Base-by-base conservation (phyloP, 2,797 vertebrate species). In the Cirrhinus mrigala region DNA sequence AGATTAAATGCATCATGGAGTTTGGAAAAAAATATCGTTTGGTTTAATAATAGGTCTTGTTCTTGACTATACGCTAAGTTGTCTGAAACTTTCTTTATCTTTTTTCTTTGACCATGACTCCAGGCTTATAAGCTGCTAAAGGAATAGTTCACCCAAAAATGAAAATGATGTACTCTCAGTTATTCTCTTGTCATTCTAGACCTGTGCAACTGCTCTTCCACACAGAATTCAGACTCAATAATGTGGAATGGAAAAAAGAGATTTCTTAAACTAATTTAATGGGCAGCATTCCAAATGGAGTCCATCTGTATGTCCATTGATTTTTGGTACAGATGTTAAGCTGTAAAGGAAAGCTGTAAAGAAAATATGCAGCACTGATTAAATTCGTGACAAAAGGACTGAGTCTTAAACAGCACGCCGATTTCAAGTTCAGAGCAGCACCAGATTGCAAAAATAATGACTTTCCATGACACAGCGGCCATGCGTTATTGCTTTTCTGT, bases 291-390 rank as follows among this genome's bases (percentile, higher is more conserved):
- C 33, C 7, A 69, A 33, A 48, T 37, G 20, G 12, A 74, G 58
- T 74, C 40, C 27, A 62, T 73, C 18, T 46, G 56, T 15, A 50
- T 75, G 44, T 64, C 46, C 56, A 64, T 83, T 64, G 81, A 75
- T 62, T 75, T 52, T 24, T 29, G n/a, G 14, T 27, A 48, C 18
- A 27, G 20, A 50, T 60, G 70, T 82, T 44, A 75, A 64, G 14
- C 44, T 58, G 33, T 46, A 44, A 71, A n/a, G n/a, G n/a, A n/a
- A 75, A 64, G 14, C 44, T 58, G 33, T 46, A 44, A 71, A n/a
- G 18, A 9, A 75, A 50, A 75, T 37, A 83, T 75, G 44, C 70
- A 75, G 81, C 56, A 40, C 37, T 58, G 66, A 44, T 58, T 56
- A 52, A n/a, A 73, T 60, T 33, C 2, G 12, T 44, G 9, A 82